Percentiles rank a stretch among this genome's conserved stretches.
Evolutionary conservation across 2,888 invertebrate genomes (phyloP).

Genomic region (Tetragnatha montana): DNA sequence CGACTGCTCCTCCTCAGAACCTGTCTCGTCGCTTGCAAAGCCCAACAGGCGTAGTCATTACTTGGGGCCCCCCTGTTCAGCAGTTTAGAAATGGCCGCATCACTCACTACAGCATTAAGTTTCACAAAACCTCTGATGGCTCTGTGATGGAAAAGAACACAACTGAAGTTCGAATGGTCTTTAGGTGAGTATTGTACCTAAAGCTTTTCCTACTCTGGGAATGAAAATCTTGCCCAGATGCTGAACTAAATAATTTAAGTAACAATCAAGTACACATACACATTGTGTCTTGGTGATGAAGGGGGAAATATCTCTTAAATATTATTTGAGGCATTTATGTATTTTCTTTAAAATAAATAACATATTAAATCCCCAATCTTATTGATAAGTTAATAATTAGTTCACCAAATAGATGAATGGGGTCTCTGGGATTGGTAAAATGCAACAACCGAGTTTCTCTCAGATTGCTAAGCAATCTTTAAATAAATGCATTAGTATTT

Average conservation of each 20-base stretch:
- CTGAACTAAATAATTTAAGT: background rate
- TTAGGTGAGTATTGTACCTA: slow-evolving; percentile 61
- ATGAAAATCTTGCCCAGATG: background rate
- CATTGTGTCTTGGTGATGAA: no score
- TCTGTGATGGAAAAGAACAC: slow-evolving; percentile 83
- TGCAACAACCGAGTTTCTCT: no score
- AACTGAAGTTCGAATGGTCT: slow-evolving; percentile 77
- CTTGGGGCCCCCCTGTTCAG: slow-evolving; percentile 89
- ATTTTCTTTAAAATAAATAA: no score
- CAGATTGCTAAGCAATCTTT: no score
- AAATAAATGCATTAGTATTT: no score
- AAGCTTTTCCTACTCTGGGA: background rate
- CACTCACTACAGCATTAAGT: slow-evolving; percentile 92
- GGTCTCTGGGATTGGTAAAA: no score
- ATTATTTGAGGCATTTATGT: no score
- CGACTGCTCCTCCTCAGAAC: slow-evolving; percentile 77
- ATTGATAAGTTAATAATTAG: no score
- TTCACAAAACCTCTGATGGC: slow-evolving; percentile 88
- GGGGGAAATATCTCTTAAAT: no score
- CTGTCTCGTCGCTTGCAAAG: slow-evolving; percentile 85
- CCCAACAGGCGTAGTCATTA: slow-evolving; percentile 91
- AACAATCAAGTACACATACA: no score
- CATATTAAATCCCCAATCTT: no score
- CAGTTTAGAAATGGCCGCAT: slow-evolving; percentile 96
- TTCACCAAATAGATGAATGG: no score